Evolutionary conservation across 2,888 invertebrate species (phyloP), one percentile per base, ranked within the genome.

Genomic region (Hyles lineata): DNA sequence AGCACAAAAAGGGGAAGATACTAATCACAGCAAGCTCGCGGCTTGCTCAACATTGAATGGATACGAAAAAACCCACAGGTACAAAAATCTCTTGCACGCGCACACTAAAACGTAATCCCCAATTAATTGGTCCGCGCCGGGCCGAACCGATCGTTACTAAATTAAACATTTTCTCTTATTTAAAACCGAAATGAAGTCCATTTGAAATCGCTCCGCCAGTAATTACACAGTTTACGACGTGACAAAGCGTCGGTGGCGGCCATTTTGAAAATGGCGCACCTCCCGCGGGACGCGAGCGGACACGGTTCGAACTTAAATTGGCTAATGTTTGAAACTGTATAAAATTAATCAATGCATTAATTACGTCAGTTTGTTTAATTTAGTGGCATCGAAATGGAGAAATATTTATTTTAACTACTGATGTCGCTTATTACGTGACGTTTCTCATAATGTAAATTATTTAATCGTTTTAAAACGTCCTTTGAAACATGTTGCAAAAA

Each of bases 141-240:
- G 78, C 83, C 83, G 84, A 82, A 82, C 85, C 87, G 88, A 89
- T 90, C 86, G 88, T 86, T 87, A 90, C 86, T 91, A 93, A 93
- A 93, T 94, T 93, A 93, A 94, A 93, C 94, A 92, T 93, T 93
- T 92, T 91, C 93, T 88, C 93, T 93, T 93, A 94, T 93, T 93
- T 94, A 94, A 94, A 93, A 90, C 86, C 88, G 90, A 90, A 93
- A 93, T 92, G 92, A 92, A 93, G 90, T 93, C 90, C 90, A 92
- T 94, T 93, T 92, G 90, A 89, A 92, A 92, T 91, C 90, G 87
- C 81, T 77, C 83, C 89, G 90, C 82, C 87, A 89, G 92, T 94
- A 94, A 94, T 94, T 93, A 94, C 92, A 92, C 86, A 91, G 91
- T 93, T 93, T 92, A 94, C 93, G 92, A 93, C 90, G 94, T 94